Evolutionary conservation across 2,888 invertebrate genomes (phyloP).

Genomic region (Phaonia tiefii): DNA sequence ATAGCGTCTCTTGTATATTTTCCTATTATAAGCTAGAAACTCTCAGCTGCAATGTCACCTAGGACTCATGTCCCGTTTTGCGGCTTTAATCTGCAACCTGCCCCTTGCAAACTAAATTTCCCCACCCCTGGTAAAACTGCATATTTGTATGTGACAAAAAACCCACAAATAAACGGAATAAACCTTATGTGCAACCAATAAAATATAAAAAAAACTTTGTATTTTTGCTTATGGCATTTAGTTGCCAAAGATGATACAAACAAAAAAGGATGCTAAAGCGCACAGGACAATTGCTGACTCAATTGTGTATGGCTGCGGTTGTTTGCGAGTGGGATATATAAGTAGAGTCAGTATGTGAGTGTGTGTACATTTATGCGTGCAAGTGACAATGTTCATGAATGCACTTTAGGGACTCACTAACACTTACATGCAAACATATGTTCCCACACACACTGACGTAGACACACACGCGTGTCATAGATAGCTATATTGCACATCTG

Average conservation of each 20-base stretch:
- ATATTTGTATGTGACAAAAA: background rate
- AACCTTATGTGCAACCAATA: background rate
- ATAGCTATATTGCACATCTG: background rate
- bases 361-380: background rate
- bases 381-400: conserved; percentile 1
- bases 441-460: background rate
- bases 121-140: too few relatives aligned
- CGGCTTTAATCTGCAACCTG: too few relatives aligned
- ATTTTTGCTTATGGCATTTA: conserved; percentile 45
- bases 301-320: background rate
- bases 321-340: too few relatives aligned
- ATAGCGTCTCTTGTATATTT: too few relatives aligned
- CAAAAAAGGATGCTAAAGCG: background rate
- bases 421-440: too few relatives aligned
- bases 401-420: conserved; percentile 8
- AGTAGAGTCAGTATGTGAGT: background rate
- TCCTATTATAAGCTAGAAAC: too few relatives aligned
- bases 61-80: too few relatives aligned
- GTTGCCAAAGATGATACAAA: conserved; percentile 20
- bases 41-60: too few relatives aligned
- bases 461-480: background rate
- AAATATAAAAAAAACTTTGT: background rate
- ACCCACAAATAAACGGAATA: conserved; percentile 30
- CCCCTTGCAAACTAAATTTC: too few relatives aligned
- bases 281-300: background rate